A percentile compares a stretch with the other conserved stretches of the same genome.
phyloP scores from a whole-genome alignment of 2,888 invertebrate genomes.

The Parascotia fuliginaria region DNA sequence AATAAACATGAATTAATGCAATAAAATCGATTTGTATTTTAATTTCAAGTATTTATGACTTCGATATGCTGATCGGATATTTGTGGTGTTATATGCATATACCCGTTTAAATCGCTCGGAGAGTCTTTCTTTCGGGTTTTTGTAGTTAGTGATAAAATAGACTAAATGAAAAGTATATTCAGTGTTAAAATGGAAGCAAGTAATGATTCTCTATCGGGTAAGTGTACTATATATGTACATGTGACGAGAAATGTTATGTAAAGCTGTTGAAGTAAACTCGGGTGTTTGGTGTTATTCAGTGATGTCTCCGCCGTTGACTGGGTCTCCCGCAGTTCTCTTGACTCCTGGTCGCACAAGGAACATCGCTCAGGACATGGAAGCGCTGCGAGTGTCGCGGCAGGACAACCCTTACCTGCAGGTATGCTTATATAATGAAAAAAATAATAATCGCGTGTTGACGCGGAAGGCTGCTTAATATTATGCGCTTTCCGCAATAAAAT shows the following conservation, averaged over 20 bases:
- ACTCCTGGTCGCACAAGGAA: constrained; percentile 91
- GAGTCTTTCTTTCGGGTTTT: constrained; percentile 15
- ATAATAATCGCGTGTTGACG: constrained; percentile 9
- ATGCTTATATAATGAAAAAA: constrained; percentile 36
- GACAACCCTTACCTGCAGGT: constrained; percentile 95
- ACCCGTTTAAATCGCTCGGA: constrained; percentile 21
- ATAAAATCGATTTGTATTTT: background rate
- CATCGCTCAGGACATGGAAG: constrained; percentile 94
- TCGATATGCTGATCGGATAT: background rate
- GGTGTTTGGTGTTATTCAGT: constrained; percentile 58
- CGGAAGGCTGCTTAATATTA: constrained; percentile 28
- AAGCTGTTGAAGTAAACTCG: no score
- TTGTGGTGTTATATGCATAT: constrained; percentile 1
- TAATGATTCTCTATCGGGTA: constrained; percentile 75
- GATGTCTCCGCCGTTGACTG: constrained; percentile 63
- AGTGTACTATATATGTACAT: constrained; percentile 29
- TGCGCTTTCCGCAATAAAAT: constrained; percentile 27
- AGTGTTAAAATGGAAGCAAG: constrained; percentile 70
- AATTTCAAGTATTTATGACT: background rate
- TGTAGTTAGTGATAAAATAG: constrained; percentile 19
- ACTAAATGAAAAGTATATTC: constrained; percentile 29
- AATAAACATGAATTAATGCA: constrained; percentile 11
- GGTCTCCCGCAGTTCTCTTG: constrained; percentile 87
- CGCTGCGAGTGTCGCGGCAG: constrained; percentile 91
- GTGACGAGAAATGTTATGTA: no score